Evolutionary conservation across 2,888 invertebrate genomes (phyloP), one percentile per base, ranked within the genome.

Genomic region (Petrolisthes manimaculis): DNA sequence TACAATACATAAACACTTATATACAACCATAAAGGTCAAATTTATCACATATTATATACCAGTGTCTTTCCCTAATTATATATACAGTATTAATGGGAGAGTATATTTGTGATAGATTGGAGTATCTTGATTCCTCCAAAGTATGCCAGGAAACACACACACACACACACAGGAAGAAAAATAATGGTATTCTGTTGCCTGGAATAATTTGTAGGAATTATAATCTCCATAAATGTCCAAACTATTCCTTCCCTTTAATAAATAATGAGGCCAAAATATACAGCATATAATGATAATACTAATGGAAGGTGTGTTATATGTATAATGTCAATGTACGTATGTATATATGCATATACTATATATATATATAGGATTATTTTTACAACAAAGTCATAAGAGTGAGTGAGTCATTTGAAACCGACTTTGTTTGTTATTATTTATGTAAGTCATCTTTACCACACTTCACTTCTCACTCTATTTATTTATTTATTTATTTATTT

Each of bases 41-140:
- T 88, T 84, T 84, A 88, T 84, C 88, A 88, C 84, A 84, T 84
- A 74, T 81, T 75, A 84, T 88, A 88, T 88, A 84, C 84, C 79
- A 86, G 86, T 86, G 81, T 82, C 81, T 82, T 82, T 86, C 80
- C 80, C 74, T 82, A 75, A 81, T 86, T 82, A 82, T 86, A 86
- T 86, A 82, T 86, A 86, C 86, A 86, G 86, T 82, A 37, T 37
- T 37, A 86, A 81, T n/a, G n/a, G n/a, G n/a, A n/a, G n/a, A n/a
- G n/a, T n/a, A n/a, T n/a, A n/a, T n/a, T n/a, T n/a, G n/a, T n/a
- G n/a, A n/a, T n/a, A n/a, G n/a, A n/a, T n/a, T n/a, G n/a, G n/a
- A n/a, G n/a, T n/a, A n/a, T n/a, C n/a, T n/a, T n/a, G n/a, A n/a
- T n/a, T n/a, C n/a, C n/a, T n/a, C n/a, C n/a, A n/a, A n/a, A n/a